A percentile compares a stretch with the other conserved stretches of the same genome.
These are phyloP conservation scores for Illadopsis cleaveri DNA, from an alignment of 2,113 vertebrate genomes.

Conservation along the genomic window DNA sequence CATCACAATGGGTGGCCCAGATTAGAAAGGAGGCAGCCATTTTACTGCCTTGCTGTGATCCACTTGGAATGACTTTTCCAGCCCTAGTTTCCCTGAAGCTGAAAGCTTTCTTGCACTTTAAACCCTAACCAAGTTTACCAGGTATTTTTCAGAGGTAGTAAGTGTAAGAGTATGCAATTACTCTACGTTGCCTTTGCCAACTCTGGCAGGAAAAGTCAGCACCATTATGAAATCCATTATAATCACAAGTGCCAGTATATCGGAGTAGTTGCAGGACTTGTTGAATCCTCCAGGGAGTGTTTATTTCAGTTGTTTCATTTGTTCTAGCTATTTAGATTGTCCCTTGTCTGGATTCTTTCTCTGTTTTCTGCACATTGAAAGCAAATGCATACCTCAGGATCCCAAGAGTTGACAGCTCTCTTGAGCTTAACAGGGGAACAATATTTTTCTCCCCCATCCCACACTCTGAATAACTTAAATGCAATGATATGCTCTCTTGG, in stretches of 20 bases:
- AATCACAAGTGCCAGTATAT: constrained; percentile 6
- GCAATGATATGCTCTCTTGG: not conserved
- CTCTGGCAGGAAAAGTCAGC: not conserved
- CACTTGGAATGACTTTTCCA: not conserved
- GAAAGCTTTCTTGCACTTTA: not conserved
- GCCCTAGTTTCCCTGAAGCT: not conserved
- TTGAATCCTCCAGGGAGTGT: not conserved
- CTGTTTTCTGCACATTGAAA: constrained; percentile 24
- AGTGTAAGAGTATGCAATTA: not conserved
- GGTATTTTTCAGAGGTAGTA: not conserved
- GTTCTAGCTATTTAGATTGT: constrained; percentile 39
- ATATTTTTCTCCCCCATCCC: not conserved
- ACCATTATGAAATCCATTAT: constrained; percentile 22
- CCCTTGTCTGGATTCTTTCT: constrained; percentile 9
- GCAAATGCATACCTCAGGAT: not conserved
- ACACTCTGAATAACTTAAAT: not conserved
- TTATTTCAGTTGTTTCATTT: constrained; percentile 53
- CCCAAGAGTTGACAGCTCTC: constrained; percentile 10
- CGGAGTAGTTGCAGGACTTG: not conserved
- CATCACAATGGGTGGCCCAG: not conserved
- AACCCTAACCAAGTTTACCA: not conserved
- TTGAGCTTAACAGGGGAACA: constrained; percentile 2
- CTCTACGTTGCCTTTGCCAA: not conserved
- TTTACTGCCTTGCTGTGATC: not conserved
- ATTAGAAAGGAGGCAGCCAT: not conserved